Base-by-base conservation (phyloP, 2,113 vertebrate species). In the Andinoacara biseriatus region DNA sequence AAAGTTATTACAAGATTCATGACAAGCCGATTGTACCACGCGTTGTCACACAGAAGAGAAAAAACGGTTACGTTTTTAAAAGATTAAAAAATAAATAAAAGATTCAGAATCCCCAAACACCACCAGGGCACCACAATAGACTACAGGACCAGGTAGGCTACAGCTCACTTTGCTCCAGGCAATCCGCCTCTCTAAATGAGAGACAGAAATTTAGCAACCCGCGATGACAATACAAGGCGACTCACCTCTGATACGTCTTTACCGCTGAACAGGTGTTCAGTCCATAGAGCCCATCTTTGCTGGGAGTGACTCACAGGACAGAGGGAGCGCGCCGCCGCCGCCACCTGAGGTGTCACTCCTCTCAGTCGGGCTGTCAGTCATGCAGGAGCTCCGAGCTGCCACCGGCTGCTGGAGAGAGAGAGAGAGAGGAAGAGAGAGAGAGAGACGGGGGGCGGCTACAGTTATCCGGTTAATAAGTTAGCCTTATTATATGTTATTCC, bases 341-440 rank as follows among this genome's bases (percentile, higher is more conserved):
- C 22, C 79, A 82, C 78, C 83, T 59, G 84, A 91, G 78, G 85
- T 62, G 74, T 86, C 86, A 92, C 65, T 76, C 80, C 63, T 83
- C 79, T 85, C 62, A 33, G 10, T 62, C 67, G 38, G 67, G 86
- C 87, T 90, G 93, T 92, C 93, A 90, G 79, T 94, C 91, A 91
- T 80, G 40, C 88, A 87, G 83, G 76, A 83, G 81, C 92, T 67
- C 81, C 56, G 78, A 58, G 83, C 90, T 81, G 63, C 63, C 35
- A 60, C 81, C 76, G 24, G 89, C 49, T 56, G 38, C 60, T 62
- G 81, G 83, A 24, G 81, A 11, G 58, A 18, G 46, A 24, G 60
- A 13, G 58, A 56, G 81, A 33, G 67, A 3, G 82, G 24, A 26
- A 46, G 60, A 11, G 76, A 40, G 3, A 10, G 17, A 60, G 7